Conservation (phyloP, 2,888 invertebrate genomes). For the Drosophila stalkeri region DNA sequence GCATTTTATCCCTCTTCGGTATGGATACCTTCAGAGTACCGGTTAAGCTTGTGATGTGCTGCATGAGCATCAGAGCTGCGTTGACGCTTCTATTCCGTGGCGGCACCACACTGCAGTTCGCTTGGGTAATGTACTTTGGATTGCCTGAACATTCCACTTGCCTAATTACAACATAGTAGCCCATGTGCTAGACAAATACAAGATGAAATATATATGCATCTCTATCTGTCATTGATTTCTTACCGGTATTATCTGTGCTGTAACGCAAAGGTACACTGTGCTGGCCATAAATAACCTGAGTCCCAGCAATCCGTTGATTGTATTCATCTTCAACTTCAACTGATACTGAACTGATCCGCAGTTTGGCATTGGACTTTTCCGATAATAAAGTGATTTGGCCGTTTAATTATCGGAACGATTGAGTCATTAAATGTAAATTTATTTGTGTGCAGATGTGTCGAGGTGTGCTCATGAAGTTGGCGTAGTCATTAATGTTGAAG, state of each 20-base stretch:
- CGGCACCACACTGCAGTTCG: conserved; percentile 30
- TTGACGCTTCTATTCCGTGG: conserved; percentile 48
- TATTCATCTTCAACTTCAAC: conserved; percentile 21
- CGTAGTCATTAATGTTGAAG: background rate
- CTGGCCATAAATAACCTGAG: conserved; percentile 27
- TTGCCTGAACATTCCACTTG: conserved; percentile 55
- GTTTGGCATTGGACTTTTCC: conserved; percentile 54
- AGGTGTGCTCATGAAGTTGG: conserved; percentile 28
- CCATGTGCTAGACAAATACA: conserved; percentile 27
- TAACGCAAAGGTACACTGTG: conserved; percentile 10
- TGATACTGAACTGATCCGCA: conserved; percentile 25
- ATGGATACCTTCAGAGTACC: conserved; percentile 47
- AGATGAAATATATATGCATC: background rate
- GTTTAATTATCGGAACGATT: conserved; percentile 60
- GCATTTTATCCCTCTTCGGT: conserved; percentile 33
- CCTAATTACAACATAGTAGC: conserved; percentile 47
- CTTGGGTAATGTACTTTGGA: conserved; percentile 35
- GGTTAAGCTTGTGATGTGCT: conserved; percentile 25
- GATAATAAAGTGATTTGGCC: conserved; percentile 43
- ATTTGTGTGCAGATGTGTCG: conserved; percentile 8
- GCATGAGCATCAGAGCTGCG: conserved; percentile 27
- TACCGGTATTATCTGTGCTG: conserved; percentile 43
- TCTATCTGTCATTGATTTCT: background rate
- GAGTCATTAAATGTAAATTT: conserved; percentile 46
- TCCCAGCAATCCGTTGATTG: conserved; percentile 25